These are phyloP conservation scores for Mimumesa dahlbomi DNA, from an alignment of 2,888 invertebrate species.

Conservation along the genomic window DNA sequence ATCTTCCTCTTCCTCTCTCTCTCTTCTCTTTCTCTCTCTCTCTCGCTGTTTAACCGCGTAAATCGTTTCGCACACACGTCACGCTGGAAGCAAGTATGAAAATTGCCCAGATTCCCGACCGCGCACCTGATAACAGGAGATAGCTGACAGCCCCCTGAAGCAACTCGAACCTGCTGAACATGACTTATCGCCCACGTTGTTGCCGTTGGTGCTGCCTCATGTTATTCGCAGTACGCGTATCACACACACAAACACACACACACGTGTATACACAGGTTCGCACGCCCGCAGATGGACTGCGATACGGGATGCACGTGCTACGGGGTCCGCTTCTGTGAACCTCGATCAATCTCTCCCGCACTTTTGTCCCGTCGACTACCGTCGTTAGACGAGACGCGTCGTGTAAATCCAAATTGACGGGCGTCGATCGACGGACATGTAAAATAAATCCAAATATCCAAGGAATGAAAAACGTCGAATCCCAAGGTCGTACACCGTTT, in stretches of 20 bases:
- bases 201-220: slow-evolving; percentile 11
- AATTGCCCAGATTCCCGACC: slow-evolving; percentile 5
- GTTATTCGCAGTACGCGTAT: slow-evolving; percentile 18
- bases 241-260: too few species aligned
- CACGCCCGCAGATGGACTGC: background rate
- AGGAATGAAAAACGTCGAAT: too few species aligned
- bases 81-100: background rate
- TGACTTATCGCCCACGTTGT: slow-evolving; percentile 59
- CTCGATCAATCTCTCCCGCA: background rate
- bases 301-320: background rate
- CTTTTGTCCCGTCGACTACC: background rate
- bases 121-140: slow-evolving; percentile 76
- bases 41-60: too few species aligned
- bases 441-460: too few species aligned
- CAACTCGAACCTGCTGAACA: slow-evolving; percentile 76
- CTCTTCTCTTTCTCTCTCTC: background rate
- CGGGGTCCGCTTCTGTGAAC: background rate
- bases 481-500: too few species aligned
- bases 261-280: too few species aligned
- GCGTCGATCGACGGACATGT: too few species aligned
- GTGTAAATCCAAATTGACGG: background rate
- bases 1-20: too few species aligned
- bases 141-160: slow-evolving; percentile 75
- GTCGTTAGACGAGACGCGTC: background rate
- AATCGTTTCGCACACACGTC: background rate